Base-by-base conservation (phyloP, 2,113 vertebrate species). In the Romanogobio albipinnatus region DNA sequence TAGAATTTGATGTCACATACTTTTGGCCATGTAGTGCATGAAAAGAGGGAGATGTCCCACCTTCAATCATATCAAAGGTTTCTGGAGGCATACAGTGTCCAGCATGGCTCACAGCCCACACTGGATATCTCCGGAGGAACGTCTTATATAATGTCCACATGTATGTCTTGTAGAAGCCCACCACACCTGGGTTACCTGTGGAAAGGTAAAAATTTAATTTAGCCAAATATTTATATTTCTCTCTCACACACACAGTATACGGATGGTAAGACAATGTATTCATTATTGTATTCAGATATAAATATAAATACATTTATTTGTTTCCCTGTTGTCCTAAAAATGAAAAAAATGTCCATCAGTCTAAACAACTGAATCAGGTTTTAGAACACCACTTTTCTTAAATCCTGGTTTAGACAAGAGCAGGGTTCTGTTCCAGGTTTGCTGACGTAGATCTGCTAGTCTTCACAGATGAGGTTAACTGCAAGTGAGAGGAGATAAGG, bases 31-130 rank as follows among this genome's bases (percentile, higher is more conserved):
- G 36, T 47, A 76, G 73, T 76, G 47, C 19, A 51, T 53, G 47
- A 33, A 76, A 26, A 53, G 15, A 4, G 19, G 49, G 19, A 29
- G 22, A 62, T 33, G 81, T 0, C 53, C 45, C 93, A 98, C 97
- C 96, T 93, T 96, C 94, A 29, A 94, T 89, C 95, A 97, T 95
- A 87, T 96, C 95, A 95, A 97, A 95, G 70, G 91, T 93, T 87
- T 91, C 92, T 0, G 97, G 97, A 59, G 94, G 93, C 1, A 88
- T 88, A 82, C 94, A 96, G 88, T 98, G 97, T 7, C 98, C 98
- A 0, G 96, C 98, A 24, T 99, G 97, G 90, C 97, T 96, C 39
- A 98, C 93, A 5, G 94, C 93, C 98, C 98, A 99, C 29, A 99
- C 94, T 0, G 98, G 97, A 92, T 96, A 95, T 39, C 81, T 89